A percentile compares a stretch with the other conserved stretches of the same genome.
Evolutionary conservation across 1,140 invertebrate species (phyloP).

Genomic region (Aphelinus certus): DNA sequence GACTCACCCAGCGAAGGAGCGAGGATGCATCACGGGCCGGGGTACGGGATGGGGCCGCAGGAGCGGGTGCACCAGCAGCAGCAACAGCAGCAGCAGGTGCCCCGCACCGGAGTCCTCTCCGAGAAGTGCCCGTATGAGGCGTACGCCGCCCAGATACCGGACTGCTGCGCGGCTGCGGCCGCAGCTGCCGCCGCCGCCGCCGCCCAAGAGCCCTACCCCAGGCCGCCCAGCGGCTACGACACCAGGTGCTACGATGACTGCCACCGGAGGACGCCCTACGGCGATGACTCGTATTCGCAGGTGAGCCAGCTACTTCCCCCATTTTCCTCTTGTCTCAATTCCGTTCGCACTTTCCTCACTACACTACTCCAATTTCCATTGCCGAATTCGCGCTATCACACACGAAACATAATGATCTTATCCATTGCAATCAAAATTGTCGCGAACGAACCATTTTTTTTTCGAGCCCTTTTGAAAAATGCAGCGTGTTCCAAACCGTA

Average conservation of each 20-base stretch:
- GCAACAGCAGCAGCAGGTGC: constrained; percentile 37
- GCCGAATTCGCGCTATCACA: too few relatives aligned
- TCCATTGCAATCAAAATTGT: too few relatives aligned
- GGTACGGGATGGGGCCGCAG: constrained; percentile 59
- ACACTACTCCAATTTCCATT: too few relatives aligned
- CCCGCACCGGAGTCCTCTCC: constrained; percentile 42
- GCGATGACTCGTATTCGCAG: constrained; percentile 60
- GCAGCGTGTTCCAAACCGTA: too few relatives aligned
- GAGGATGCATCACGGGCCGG: constrained; percentile 53
- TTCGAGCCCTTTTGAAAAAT: too few relatives aligned
- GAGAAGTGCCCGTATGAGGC: constrained; percentile 62
- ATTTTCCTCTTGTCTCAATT: too few relatives aligned
- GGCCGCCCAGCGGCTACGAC: constrained; percentile 61
- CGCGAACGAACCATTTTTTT: too few relatives aligned
- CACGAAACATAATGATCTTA: too few relatives aligned
- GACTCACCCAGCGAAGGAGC: too few relatives aligned
- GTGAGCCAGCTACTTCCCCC: constrained; percentile 42
- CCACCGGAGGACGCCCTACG: constrained; percentile 60
- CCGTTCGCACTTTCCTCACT: too few relatives aligned
- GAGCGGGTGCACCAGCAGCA: constrained; percentile 61
- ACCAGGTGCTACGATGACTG: constrained; percentile 62
- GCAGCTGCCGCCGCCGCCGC: constrained; percentile 47
- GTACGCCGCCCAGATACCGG: constrained; percentile 61
- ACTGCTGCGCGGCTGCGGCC: constrained; percentile 57
- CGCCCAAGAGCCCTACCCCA: constrained; percentile 58